Conservation (phyloP, 1,140 invertebrate genomes). For the Gyrodactylus bullatarudis region DNA sequence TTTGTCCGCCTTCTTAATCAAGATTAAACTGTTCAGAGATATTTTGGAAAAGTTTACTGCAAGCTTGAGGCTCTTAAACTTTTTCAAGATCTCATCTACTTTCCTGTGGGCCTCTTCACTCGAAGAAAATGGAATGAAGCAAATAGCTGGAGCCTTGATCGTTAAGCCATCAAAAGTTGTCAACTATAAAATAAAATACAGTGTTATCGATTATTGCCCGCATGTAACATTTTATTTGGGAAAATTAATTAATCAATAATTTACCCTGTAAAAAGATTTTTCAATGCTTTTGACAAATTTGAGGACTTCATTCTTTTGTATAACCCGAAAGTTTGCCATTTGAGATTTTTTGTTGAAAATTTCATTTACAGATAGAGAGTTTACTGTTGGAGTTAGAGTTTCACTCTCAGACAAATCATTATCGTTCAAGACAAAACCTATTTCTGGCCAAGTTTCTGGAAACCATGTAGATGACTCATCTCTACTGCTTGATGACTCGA, state of each 20-base stretch:
- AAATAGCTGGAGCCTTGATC: neutral
- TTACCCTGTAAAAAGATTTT: neutral
- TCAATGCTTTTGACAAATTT: neutral
- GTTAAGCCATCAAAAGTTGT: neutral
- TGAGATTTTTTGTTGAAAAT: neutral
- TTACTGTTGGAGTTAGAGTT: neutral
- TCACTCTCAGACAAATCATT: neutral
- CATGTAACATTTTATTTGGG: too few relatives aligned
- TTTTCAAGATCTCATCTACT: neutral
- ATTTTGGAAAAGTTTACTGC: neutral
- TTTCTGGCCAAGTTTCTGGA: neutral
- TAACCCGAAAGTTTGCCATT: neutral
- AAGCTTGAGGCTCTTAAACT: neutral
- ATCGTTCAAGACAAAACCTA: neutral
- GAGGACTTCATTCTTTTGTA: neutral
- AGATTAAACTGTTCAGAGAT: neutral
- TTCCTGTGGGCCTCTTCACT: neutral
- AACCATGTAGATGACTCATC: neutral
- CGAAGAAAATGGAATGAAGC: neutral
- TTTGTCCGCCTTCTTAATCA: neutral
- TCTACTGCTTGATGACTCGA: neutral
- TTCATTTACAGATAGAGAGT: neutral
- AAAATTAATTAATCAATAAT: neutral
- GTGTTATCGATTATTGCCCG: too few relatives aligned
- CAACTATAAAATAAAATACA: too few relatives aligned